phyloP scores from a whole-genome alignment of 37 sponge, comb jelly and placozoan genomes.

The Mnemiopsis leidyi region DNA sequence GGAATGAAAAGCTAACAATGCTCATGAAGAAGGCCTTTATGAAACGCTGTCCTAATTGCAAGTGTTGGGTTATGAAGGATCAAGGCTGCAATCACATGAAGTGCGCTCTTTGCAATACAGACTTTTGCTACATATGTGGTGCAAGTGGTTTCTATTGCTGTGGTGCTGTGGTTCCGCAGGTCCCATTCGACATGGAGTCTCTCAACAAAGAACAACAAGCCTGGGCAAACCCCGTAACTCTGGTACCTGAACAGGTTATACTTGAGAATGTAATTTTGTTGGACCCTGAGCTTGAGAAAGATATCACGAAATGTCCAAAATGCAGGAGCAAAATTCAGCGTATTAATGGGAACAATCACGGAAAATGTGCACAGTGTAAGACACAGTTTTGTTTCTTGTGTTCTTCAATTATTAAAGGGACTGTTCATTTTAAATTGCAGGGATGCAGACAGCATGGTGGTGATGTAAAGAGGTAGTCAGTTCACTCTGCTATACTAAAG shows the following conservation, averaged over 20 bases:
- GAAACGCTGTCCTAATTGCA: neutral
- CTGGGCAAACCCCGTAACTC: neutral
- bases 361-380: neutral
- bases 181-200: neutral
- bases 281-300: neutral
- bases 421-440: neutral
- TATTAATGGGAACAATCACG: constrained; percentile 10
- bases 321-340: neutral
- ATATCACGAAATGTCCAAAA: neutral
- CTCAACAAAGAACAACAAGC: neutral
- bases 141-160: neutral
- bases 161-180: neutral
- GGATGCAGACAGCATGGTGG: constrained; percentile 12
- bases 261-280: neutral
- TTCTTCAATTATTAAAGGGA: neutral
- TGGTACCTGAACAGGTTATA: neutral
- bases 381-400: constrained; percentile 11
- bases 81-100: constrained; percentile 8
- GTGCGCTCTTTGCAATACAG: neutral
- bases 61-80: constrained; percentile 1
- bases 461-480: neutral
- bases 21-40: constrained; percentile 18
- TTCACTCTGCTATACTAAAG: no score
- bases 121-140: constrained; percentile 23
- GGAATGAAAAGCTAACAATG: neutral